Conservation (phyloP, 2,113 vertebrate genomes). For the Cyphomyrus discorhynchus region DNA sequence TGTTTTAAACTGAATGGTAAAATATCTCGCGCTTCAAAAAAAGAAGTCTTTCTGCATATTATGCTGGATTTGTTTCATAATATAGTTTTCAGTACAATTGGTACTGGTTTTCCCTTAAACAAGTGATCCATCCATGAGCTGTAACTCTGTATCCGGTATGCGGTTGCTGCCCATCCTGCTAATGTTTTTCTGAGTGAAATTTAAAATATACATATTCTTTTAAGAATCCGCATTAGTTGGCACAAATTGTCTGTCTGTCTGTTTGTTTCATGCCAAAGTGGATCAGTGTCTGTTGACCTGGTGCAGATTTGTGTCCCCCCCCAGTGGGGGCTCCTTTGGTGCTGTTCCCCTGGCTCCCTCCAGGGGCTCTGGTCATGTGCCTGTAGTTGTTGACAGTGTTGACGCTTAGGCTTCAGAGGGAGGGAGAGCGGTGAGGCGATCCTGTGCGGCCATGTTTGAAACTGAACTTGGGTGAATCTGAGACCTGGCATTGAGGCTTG, state of each 20-base stretch:
- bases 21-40: not conserved
- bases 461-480: not conserved
- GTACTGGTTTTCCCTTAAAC: not conserved
- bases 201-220: not conserved
- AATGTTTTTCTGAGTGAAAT: not conserved
- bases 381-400: not conserved
- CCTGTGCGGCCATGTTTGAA: not conserved
- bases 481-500: slow-evolving; percentile 32
- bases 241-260: not conserved
- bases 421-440: not conserved
- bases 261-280: not conserved
- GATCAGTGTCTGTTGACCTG: not conserved
- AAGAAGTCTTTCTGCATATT: not conserved
- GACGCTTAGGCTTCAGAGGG: not conserved
- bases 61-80: not conserved
- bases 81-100: not conserved
- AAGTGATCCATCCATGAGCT: not conserved
- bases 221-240: not conserved
- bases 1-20: not conserved
- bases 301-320: not conserved
- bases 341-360: not conserved
- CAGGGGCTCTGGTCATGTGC: not conserved
- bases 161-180: not conserved
- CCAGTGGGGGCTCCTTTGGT: not conserved
- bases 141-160: not conserved